These are phyloP conservation scores for Entelurus aequoreus DNA, from an alignment of 2,113 vertebrate genomes.

Conservation along the genomic window DNA sequence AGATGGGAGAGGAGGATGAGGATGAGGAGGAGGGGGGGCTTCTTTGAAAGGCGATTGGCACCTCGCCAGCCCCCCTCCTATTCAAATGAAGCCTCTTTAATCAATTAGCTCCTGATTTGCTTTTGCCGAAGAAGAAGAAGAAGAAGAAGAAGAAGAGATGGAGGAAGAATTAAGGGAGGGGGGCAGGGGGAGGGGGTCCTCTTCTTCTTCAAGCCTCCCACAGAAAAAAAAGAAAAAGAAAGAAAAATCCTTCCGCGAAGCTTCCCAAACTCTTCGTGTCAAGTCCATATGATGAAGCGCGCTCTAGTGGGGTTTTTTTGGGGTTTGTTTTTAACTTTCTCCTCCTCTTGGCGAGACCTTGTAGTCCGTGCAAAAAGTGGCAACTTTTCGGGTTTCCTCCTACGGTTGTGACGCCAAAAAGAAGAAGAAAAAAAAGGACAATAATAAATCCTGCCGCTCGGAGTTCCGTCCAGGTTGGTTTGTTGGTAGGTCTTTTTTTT, in stretches of 20 bases:
- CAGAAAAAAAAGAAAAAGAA: constrained; percentile 1
- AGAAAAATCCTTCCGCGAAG: constrained; percentile 63
- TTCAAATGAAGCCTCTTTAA: constrained; percentile 99
- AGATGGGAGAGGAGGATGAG: constrained; percentile 1
- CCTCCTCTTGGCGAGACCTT: constrained; percentile 9
- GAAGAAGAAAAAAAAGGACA: no score
- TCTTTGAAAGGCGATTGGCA: constrained; percentile 98
- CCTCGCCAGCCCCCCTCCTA: constrained; percentile 88
- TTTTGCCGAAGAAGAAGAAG: constrained; percentile 41
- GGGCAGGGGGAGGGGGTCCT: constrained; percentile 75
- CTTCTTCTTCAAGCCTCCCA: constrained; percentile 58
- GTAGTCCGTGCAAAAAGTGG: not conserved
- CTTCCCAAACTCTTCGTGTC: no score
- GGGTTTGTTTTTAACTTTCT: not conserved
- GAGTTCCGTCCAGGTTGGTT: constrained; percentile 64
- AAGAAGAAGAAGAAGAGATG: not conserved
- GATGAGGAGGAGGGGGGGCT: constrained; percentile 37
- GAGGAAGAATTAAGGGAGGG: constrained; percentile 49
- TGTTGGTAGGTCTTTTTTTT: constrained; percentile 40
- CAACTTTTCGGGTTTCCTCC: no score
- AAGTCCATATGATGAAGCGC: no score
- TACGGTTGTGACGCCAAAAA: no score
- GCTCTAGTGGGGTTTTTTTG: not conserved
- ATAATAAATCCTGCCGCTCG: no score
- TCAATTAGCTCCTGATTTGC: constrained; percentile 99